Evolutionary conservation across 2,113 vertebrate genomes (phyloP), one percentile per base, ranked within the genome.

Genomic region (Mugil cephalus): DNA sequence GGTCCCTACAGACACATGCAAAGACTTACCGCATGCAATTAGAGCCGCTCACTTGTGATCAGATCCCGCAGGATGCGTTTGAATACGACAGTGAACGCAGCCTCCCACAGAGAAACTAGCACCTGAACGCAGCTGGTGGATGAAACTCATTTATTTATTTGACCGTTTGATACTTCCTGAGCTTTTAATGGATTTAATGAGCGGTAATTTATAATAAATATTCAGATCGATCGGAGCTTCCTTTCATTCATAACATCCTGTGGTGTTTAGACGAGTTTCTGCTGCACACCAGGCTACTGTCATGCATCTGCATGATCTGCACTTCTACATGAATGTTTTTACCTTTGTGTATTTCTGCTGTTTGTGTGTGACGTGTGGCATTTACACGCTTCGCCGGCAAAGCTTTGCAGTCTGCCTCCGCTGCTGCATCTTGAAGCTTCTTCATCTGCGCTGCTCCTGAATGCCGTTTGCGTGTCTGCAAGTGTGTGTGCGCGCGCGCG

Each of bases 301-400:
- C 50, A 71, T 62, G 73, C 51, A 69, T 54, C 30, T 78, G 78
- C 75, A 82, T 79, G 78, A 52, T 76, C 34, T 67, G 60, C 55
- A 68, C n/a, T 11, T 18, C 7, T n/a, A 12, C 35, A 24, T 53
- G 0, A 46, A 21, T 30, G 17, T 48, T 6, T 71, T 17, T 56
- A 4, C 53, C 46, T 51, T 14, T 69, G 55, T 75, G 18, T 59
- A 7, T 10, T 54, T 1, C n/a, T 21, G 3, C 3, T 59, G 34
- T 61, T 2, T 46, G 13, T 38, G 6, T 70, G 43, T 18, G 35
- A 47, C 24, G 35, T 40, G 2, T 43, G 1, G 1, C 15, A 54
- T 69, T 48, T 11, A 50, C 3, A 1, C 67, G 10, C 51, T 45
- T 42, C 45, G 24, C 24, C 52, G 47, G 24, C 55, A 61, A 60